Evolutionary conservation across 2,113 vertebrate genomes (phyloP).

Genomic region (Protobothrops flavoviridis): DNA sequence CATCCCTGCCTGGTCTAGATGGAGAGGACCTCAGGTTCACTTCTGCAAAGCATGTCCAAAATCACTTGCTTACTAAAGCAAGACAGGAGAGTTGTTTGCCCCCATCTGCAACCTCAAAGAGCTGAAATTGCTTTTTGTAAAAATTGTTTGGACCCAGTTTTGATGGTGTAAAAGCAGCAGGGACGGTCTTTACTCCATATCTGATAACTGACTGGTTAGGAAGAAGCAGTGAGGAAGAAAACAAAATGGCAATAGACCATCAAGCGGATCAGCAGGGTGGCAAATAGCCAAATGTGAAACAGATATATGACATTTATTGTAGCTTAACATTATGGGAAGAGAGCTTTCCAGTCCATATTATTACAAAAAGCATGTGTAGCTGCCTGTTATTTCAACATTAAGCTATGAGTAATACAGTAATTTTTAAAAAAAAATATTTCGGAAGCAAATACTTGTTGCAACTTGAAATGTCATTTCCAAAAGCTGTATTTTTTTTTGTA

Average conservation of each 20-base stretch:
- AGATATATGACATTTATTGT: neutral
- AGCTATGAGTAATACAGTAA: neutral
- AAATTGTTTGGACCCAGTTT: neutral
- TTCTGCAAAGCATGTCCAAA: neutral
- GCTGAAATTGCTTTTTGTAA: neutral
- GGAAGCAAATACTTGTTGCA: neutral
- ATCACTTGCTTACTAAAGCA: neutral
- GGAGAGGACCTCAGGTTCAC: neutral
- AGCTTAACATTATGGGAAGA: neutral
- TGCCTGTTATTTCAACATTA: neutral
- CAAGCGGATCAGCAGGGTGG: neutral
- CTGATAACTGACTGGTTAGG: neutral
- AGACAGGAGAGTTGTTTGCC: neutral
- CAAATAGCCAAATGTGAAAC: neutral
- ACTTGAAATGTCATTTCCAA: neutral
- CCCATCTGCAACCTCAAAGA: neutral
- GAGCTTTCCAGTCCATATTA: neutral
- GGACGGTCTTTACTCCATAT: no score
- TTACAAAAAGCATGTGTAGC: neutral
- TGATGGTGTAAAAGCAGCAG: neutral
- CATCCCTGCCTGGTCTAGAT: neutral
- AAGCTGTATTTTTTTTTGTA: neutral
- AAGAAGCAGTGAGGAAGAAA: neutral
- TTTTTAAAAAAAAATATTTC: neutral
- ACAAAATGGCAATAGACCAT: neutral